Evolutionary conservation across 2,888 invertebrate species (phyloP), one percentile per base, ranked within the genome.

Genomic region (Calameuta idolon): DNA sequence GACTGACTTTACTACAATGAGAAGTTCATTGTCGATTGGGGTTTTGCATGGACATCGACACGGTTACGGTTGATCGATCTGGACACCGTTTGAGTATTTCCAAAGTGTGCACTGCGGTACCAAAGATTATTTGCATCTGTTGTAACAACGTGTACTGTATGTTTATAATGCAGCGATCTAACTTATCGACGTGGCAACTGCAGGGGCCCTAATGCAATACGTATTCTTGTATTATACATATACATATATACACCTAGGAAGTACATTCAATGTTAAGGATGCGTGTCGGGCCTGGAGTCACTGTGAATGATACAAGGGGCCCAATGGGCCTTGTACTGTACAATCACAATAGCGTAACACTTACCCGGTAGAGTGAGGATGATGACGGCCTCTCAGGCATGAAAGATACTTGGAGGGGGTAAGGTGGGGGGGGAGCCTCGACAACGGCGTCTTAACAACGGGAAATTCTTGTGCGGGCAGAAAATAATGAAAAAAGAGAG

Each of bases 291-390:
- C 55, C 9, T 23, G 55, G 9, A 55, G 9, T 55, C 23, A 23
- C 23, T 15, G 23, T 55, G 55, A 55, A 55, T 9, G 23, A 55
- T 23, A 55, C 9, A 23, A 23, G 23, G 55, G 23, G 55, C 55
- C 55, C 55, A 55, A 55, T 55, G 55, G 55, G 55, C 55, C 55
- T 23, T 55, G 23, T 55, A 55, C 55, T 55, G 55, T 55, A 55
- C 55, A 55, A 55, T 55, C 55, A 55, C 55, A 71, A 34, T 31
- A 71, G 33, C 34, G 71, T 71, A 71, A 31, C 34, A 71, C 71
- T 71, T 71, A 31, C 71, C 12, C 71, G 71, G 71, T 71, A 71
- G 71, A 71, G 71, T 71, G 71, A 71, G 71, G 71, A 71, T 33
- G 71, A 34, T 71, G 71, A 34, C 34, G 71, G 34, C 33, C 34